Base-by-base conservation (phyloP, 2,797 vertebrate species). In the Cryptoblepharus egeriae region DNA sequence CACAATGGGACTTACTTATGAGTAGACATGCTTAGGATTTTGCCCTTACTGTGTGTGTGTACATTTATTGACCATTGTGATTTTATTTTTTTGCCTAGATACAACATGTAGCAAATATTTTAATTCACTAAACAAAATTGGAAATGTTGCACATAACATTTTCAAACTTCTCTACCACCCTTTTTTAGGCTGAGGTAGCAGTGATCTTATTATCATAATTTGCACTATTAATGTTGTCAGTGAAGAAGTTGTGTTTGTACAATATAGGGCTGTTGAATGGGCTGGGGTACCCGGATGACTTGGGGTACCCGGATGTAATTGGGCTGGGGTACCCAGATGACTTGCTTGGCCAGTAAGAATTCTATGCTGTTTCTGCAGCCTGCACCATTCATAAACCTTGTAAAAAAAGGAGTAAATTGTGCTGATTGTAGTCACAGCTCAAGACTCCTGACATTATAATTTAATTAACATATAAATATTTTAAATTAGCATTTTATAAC, bases 381-480 rank as follows among this genome's bases (percentile, higher is more conserved):
- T 86, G 79, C 91, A 92, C 83, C 85, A 90, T 78, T 92, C 90
- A 84, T 81, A 88, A 78, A 88, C 84, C 89, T 68, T 81, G 63
- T 82, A 80, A 89, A 92, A 87, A 83, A 89, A 90, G 80, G 82
- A 84, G 77, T 82, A 79, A 89, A 90, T 88, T 91, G 79, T 82
- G 72, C 32, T 88, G 80, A 90, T 93, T 91, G 89, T 81, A 91
- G 91, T 86, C 9, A 18, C 79, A 91, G 82, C 74, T 49, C 84
- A 89, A 85, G 92, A 89, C 85, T 91, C 90, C 84, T 85, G 85
- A 91, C 86, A 79, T 92, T 88, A 80, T 77, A 86, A 70, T 89
- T 93, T 93, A 95, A 93, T 94, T 92, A 90, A 81, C 86, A 93
- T 90, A 88, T 93, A 93, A 89, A 90, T 93, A 91, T 94, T 92